phyloP scores from a whole-genome alignment of 2,797 vertebrate genomes.

The Acanthurus lineatus region DNA sequence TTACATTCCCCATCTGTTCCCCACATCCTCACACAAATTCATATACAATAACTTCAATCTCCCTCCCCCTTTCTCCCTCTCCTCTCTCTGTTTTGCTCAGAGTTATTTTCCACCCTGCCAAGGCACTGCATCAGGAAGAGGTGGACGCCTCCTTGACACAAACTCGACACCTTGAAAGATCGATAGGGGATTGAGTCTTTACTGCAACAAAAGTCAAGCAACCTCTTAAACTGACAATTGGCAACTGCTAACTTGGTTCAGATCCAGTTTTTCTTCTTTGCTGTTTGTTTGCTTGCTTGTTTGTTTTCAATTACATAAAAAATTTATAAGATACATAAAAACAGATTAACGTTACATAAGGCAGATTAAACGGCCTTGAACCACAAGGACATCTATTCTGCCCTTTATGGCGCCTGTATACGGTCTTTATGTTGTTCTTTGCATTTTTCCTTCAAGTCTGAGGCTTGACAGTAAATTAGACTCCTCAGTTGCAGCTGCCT shows the following conservation, averaged over 20 bases:
- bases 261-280: constrained; percentile 48
- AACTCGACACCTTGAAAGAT: constrained; percentile 67
- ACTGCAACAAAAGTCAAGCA: constrained; percentile 69
- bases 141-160: constrained; percentile 67
- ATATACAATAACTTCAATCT: neutral
- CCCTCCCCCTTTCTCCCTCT: neutral
- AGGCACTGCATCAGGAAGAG: constrained; percentile 67
- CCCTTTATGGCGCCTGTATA: too few relatives aligned
- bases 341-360: too few relatives aligned
- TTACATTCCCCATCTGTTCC: neutral
- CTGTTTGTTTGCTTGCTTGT: constrained; percentile 1
- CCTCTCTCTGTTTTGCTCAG: constrained; percentile 21
- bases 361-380: too few relatives aligned
- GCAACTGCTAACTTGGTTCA: constrained; percentile 58
- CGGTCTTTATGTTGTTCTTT: too few relatives aligned
- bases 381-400: too few relatives aligned
- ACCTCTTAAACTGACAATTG: constrained; percentile 69
- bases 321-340: too few relatives aligned
- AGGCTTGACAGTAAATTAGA: neutral
- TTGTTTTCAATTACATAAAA: neutral
- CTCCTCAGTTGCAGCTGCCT: neutral
- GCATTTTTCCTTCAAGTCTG: neutral
- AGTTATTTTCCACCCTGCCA: constrained; percentile 30
- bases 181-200: constrained; percentile 77
- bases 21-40: constrained; percentile 14